phyloP scores from a whole-genome alignment of 2,113 vertebrate species.

The Strigops habroptila region DNA sequence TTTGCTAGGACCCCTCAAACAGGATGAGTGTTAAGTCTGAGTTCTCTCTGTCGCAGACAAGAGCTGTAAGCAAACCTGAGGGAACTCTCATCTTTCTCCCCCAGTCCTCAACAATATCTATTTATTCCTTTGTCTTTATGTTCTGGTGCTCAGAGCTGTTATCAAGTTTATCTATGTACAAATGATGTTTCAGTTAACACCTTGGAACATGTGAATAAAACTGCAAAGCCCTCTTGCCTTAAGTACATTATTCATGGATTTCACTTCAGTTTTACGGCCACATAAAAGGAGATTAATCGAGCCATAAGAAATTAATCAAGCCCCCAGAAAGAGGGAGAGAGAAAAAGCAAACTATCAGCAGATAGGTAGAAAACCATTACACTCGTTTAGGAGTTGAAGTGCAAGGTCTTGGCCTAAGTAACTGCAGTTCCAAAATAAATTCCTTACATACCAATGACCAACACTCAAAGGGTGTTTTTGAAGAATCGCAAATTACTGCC shows the following conservation, averaged over 20 bases:
- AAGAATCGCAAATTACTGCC: not conserved
- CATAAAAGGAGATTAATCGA: not conserved
- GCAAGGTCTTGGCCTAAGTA: not conserved
- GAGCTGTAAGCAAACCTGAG: not conserved
- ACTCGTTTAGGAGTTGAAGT: not conserved
- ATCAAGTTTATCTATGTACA: not conserved
- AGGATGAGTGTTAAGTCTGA: not conserved
- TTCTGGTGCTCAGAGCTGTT: not conserved
- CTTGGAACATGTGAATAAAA: not conserved
- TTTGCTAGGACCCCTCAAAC: not conserved
- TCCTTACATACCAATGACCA: not conserved
- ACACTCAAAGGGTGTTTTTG: not conserved
- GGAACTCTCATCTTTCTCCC: not conserved
- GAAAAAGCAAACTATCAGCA: not conserved
- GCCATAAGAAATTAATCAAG: not conserved
- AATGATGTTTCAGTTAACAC: not conserved
- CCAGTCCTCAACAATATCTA: not conserved
- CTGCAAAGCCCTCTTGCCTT: not conserved
- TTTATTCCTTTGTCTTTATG: not conserved
- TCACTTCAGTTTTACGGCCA: not conserved
- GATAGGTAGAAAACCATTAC: accelerated
- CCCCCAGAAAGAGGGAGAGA: not conserved
- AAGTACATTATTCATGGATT: not conserved
- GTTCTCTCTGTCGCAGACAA: not conserved
- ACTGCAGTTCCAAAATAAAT: not conserved